phyloP scores from a whole-genome alignment of 2,888 invertebrate species.

The Scaptomyza flava region DNA sequence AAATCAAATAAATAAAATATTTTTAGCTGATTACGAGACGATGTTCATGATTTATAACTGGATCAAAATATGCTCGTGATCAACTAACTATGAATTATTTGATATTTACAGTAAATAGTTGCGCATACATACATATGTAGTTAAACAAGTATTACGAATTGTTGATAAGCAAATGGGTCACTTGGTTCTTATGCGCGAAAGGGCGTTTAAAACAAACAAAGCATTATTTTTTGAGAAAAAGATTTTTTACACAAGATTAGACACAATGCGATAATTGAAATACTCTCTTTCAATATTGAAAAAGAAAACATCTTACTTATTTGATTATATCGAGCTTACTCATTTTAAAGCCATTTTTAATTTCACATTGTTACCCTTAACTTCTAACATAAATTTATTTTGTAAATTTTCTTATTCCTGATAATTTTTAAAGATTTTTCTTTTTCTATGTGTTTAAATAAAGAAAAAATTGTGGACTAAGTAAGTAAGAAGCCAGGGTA shows the following conservation, averaged over 20 bases:
- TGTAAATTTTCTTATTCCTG: not conserved
- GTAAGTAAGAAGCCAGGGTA: not conserved
- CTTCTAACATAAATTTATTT: not conserved
- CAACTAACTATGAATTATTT: slow-evolving; percentile 16
- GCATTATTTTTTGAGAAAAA: not conserved
- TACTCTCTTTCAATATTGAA: not conserved
- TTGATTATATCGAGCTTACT: not conserved
- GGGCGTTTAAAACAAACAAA: slow-evolving; percentile 9
- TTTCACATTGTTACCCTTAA: too few species aligned
- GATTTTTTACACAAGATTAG: not conserved
- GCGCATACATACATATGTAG: slow-evolving; percentile 5
- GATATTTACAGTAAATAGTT: slow-evolving; percentile 15
- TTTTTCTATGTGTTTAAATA: too few species aligned
- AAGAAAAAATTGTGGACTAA: too few species aligned
- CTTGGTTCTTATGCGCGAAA: slow-evolving; percentile 1
- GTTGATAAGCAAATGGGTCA: slow-evolving; percentile 53
- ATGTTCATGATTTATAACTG: slow-evolving; percentile 7
- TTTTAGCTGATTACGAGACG: slow-evolving; percentile 11
- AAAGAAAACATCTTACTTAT: not conserved
- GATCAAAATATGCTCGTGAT: slow-evolving; percentile 32
- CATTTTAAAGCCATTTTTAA: too few species aligned
- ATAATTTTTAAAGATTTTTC: not conserved
- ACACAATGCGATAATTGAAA: not conserved
- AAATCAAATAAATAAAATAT: slow-evolving; percentile 26
- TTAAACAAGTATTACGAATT: slow-evolving; percentile 3